Percentiles rank a stretch among this genome's conserved stretches.
Evolutionary conservation across 2,888 invertebrate species (phyloP).

Genomic region (Nephrotoma flavescens): DNA sequence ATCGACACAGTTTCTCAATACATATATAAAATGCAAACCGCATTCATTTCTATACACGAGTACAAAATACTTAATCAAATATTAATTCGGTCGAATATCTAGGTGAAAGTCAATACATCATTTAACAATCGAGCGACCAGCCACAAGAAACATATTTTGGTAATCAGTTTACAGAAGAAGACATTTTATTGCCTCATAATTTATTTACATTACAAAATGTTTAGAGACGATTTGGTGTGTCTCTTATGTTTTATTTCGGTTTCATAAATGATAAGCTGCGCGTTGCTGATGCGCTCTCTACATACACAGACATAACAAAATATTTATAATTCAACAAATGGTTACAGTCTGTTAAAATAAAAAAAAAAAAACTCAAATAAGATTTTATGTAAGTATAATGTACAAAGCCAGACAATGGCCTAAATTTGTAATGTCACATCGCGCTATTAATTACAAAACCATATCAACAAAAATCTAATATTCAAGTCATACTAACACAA

Average conservation of each 20-base stretch:
- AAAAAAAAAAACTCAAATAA: background rate
- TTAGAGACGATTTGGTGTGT: background rate
- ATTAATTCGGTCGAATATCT: background rate
- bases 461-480: background rate
- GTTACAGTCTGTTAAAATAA: background rate
- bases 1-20: background rate
- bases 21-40: background rate
- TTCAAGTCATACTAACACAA: too few species aligned
- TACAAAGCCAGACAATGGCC: background rate
- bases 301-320: background rate
- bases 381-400: too few species aligned
- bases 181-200: background rate
- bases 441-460: background rate
- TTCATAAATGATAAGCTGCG: background rate
- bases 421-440: background rate
- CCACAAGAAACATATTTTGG: background rate
- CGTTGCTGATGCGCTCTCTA: background rate
- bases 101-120: background rate
- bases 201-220: background rate
- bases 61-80: background rate
- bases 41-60: background rate
- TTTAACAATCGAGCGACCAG: background rate
- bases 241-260: background rate
- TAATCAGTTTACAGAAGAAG: background rate
- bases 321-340: background rate